These are phyloP conservation scores for Trisateles emortualis DNA, from an alignment of 2,888 invertebrate species.

Conservation along the genomic window DNA sequence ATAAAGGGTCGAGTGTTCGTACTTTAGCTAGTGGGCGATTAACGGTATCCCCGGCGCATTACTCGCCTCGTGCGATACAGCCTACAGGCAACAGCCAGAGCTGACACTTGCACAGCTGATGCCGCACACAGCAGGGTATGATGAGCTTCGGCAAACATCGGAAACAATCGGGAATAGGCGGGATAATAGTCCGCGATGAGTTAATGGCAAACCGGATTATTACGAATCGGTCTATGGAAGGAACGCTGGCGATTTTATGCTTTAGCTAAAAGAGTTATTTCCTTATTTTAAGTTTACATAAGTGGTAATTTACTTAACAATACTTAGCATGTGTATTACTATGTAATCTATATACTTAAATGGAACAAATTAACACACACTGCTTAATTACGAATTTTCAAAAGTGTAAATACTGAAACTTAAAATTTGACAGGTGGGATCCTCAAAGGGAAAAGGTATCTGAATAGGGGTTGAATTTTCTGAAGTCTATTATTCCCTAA, in stretches of 20 bases:
- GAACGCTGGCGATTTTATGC: background rate
- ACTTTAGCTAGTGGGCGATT: conserved; percentile 70
- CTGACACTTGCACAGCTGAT: conserved; percentile 32
- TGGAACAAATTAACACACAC: too few relatives aligned
- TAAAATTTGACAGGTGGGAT: too few relatives aligned
- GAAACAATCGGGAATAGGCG: conserved; percentile 27
- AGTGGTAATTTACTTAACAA: too few relatives aligned
- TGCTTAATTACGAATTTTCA: too few relatives aligned
- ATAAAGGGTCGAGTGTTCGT: conserved; percentile 56
- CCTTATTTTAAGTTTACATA: too few relatives aligned
- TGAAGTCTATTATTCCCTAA: too few relatives aligned
- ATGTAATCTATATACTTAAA: too few relatives aligned
- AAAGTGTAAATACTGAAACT: too few relatives aligned
- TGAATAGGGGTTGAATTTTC: too few relatives aligned
- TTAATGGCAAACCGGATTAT: background rate
- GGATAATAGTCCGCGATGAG: conserved; percentile 12
- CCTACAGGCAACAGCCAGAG: too few relatives aligned
- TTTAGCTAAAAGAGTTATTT: background rate
- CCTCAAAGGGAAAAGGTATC: too few relatives aligned
- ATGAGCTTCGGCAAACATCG: conserved; percentile 10
- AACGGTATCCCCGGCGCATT: conserved; percentile 67
- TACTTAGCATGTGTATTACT: too few relatives aligned
- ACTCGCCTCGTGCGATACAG: conserved; percentile 56
- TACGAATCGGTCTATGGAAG: background rate
- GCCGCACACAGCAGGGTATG: conserved; percentile 41